Conservation (phyloP, 2,113 vertebrate genomes). For the Natator depressus region DNA sequence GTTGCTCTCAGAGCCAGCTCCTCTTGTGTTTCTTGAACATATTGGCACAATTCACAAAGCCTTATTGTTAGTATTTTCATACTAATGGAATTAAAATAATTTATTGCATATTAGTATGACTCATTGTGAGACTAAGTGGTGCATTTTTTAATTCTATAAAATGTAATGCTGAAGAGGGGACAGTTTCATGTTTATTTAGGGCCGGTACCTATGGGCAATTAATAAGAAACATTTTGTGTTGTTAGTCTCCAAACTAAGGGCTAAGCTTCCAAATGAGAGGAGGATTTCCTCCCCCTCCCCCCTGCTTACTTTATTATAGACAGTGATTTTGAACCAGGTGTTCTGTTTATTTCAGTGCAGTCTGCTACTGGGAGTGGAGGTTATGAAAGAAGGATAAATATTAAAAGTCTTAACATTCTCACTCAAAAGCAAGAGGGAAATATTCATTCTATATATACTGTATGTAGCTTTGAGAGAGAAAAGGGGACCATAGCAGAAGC, state of each 20-base stretch:
- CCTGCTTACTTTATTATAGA: background rate
- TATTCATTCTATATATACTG: background rate
- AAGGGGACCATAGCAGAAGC: background rate
- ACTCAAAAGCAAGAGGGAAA: background rate
- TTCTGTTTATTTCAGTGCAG: background rate
- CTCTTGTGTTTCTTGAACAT: background rate
- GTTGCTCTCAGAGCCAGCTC: background rate
- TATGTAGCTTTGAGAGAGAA: background rate
- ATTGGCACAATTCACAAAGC: background rate
- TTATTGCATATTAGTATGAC: background rate
- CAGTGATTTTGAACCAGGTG: rapidly evolving
- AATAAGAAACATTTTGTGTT: background rate
- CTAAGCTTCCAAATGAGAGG: background rate
- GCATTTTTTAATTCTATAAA: background rate
- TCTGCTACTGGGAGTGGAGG: background rate
- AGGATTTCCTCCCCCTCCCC: rapidly evolving
- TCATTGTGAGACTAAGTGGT: background rate
- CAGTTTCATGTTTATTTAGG: background rate
- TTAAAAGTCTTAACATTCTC: background rate
- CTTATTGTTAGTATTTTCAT: background rate
- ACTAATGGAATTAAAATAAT: background rate
- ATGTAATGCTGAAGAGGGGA: background rate
- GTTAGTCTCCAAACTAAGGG: background rate
- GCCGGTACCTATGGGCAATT: background rate
- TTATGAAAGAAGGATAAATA: background rate